These are phyloP conservation scores for Pristionchus mayeri DNA, from an alignment of 2,888 invertebrate genomes.

Conservation along the genomic window DNA sequence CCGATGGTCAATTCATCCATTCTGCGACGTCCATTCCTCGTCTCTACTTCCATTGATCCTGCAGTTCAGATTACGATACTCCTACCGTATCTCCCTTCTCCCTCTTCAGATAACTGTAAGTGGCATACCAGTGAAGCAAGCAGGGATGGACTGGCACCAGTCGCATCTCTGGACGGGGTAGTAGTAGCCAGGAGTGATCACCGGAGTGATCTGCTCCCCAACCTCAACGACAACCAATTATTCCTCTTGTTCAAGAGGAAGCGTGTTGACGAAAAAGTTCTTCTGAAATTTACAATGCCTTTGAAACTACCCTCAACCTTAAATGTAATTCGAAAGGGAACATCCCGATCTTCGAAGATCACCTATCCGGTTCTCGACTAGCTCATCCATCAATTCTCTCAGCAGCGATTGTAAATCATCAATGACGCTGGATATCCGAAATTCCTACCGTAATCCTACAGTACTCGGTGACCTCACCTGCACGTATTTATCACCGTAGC, in stretches of 20 bases:
- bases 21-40: conserved; percentile 57
- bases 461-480: conserved; percentile 9
- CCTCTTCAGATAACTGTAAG: no score
- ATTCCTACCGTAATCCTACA: background rate
- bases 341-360: background rate
- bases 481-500: conserved; percentile 33
- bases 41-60: conserved; percentile 54
- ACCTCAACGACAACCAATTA: conserved; percentile 57
- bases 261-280: background rate
- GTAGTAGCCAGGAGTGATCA: conserved; percentile 70
- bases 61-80: background rate
- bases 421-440: background rate
- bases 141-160: conserved; percentile 62
- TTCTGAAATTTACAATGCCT: background rate
- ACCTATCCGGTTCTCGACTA: background rate
- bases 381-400: background rate
- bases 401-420: conserved; percentile 54
- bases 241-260: background rate
- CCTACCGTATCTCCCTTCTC: background rate
- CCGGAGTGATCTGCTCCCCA: conserved; percentile 71
- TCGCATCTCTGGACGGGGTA: conserved; percentile 66
- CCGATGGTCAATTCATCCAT: conserved; percentile 67
- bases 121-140: conserved; percentile 62
- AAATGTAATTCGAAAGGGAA: background rate
- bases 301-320: background rate